Evolutionary conservation across 1,140 invertebrate species (phyloP).

Genomic region (Chymomyza costata): DNA sequence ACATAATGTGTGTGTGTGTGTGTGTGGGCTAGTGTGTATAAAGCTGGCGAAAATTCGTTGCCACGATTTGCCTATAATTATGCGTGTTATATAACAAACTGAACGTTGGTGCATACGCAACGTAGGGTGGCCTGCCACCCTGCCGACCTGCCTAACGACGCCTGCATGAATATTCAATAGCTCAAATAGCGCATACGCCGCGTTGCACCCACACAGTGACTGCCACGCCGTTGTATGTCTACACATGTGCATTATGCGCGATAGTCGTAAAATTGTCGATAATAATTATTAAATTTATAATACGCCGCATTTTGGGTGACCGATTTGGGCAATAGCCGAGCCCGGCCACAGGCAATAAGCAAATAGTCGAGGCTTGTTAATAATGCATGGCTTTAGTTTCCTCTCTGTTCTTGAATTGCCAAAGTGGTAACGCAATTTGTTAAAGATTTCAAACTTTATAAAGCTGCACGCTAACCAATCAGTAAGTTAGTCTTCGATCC

Average conservation of each 20-base stretch:
- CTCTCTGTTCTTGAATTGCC: too few relatives aligned
- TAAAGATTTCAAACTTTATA: too few relatives aligned
- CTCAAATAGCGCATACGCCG: slow-evolving; percentile 65
- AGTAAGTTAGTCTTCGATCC: too few relatives aligned
- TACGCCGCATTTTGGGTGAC: slow-evolving; percentile 15
- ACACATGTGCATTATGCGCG: neutral
- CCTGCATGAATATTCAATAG: slow-evolving; percentile 70
- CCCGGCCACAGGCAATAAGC: too few relatives aligned
- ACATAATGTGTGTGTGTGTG: slow-evolving; percentile 9
- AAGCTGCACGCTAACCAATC: too few relatives aligned
- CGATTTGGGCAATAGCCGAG: neutral
- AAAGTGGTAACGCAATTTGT: too few relatives aligned
- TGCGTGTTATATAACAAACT: slow-evolving; percentile 74
- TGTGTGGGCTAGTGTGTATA: slow-evolving; percentile 19
- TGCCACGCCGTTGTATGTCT: too few relatives aligned
- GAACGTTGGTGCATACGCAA: slow-evolving; percentile 56
- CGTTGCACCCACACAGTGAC: slow-evolving; percentile 34
- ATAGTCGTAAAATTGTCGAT: slow-evolving; percentile 52
- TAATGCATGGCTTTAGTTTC: too few relatives aligned
- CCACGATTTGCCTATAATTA: slow-evolving; percentile 72
- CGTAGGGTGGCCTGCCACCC: neutral
- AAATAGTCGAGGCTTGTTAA: too few relatives aligned
- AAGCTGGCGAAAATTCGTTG: slow-evolving; percentile 68
- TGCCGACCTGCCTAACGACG: slow-evolving; percentile 11
- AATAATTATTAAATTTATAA: slow-evolving; percentile 69